phyloP scores from a whole-genome alignment of 2,888 invertebrate genomes.

The Chalcis sispes region DNA sequence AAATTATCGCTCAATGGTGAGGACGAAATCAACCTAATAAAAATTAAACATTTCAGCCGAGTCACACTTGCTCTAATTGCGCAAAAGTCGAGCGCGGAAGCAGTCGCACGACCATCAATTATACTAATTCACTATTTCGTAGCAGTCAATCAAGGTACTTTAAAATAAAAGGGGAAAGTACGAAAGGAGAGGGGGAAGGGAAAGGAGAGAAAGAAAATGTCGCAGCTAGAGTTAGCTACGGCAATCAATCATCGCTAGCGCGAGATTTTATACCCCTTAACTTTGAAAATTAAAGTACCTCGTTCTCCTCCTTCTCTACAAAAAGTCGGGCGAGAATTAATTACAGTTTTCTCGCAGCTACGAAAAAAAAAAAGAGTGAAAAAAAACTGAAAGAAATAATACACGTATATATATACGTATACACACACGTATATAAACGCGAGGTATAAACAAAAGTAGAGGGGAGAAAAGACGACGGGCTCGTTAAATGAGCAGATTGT shows the following conservation, averaged over 20 bases:
- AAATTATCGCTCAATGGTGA: neutral
- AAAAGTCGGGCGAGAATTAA: constrained; percentile 41
- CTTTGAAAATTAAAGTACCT: constrained; percentile 48
- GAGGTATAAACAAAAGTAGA: constrained; percentile 9
- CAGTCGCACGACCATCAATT: constrained; percentile 44
- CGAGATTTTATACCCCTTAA: constrained; percentile 46
- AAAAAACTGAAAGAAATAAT: neutral
- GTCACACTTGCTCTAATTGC: constrained; percentile 20
- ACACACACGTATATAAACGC: constrained; percentile 16
- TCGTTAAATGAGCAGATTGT: constrained; percentile 67
- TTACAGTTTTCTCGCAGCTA: constrained; percentile 17
- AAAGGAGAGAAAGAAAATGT: neutral
- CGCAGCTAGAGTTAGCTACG: constrained; percentile 5
- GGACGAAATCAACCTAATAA: neutral
- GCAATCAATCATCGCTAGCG: constrained; percentile 51
- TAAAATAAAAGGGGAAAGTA: constrained; percentile 41
- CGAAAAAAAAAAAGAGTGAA: neutral
- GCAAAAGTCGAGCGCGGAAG: neutral
- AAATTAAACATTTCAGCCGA: neutral
- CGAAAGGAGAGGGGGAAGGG: neutral
- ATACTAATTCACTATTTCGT: constrained; percentile 53
- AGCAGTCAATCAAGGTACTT: constrained; percentile 48
- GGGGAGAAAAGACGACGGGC: constrained; percentile 26
- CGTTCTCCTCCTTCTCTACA: neutral
- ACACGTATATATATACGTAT: neutral